A percentile compares a stretch with the other conserved stretches of the same genome.
Conservation (phyloP, 2,888 invertebrate species). For the Cryptocheilus praepositus region DNA sequence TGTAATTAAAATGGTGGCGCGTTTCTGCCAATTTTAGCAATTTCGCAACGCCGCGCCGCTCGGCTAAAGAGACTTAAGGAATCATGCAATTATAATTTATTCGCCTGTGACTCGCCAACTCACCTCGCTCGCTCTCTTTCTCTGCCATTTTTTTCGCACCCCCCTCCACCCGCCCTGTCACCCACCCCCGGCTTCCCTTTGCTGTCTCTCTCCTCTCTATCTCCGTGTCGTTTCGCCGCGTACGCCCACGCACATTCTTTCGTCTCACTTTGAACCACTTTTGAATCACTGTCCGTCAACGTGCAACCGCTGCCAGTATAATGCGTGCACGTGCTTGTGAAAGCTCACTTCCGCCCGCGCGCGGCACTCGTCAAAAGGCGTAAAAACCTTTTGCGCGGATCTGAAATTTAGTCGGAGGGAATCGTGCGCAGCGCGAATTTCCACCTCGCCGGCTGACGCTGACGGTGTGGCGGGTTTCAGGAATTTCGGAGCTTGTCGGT, state of each 20-base stretch:
- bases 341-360: background rate
- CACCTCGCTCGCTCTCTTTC: conserved; percentile 19
- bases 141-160: conserved; percentile 4
- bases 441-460: too few relatives aligned
- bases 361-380: too few relatives aligned
- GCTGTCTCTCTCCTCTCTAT: conserved; percentile 8
- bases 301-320: conserved; percentile 19
- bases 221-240: background rate
- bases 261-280: conserved; percentile 26
- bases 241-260: conserved; percentile 7
- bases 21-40: conserved; percentile 65
- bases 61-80: conserved; percentile 47
- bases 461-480: too few relatives aligned
- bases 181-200: conserved; percentile 13
- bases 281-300: conserved; percentile 26
- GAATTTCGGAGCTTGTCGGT: too few relatives aligned
- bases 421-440: too few relatives aligned
- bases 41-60: conserved; percentile 37
- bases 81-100: conserved; percentile 62
- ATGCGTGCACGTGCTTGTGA: conserved; percentile 20
- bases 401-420: too few relatives aligned
- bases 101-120: conserved; percentile 15
- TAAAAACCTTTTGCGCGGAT: too few relatives aligned
- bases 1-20: conserved; percentile 59
- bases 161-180: background rate